Percentiles rank a stretch among this genome's conserved stretches.
These are phyloP conservation scores for Datnioides undecimradiatus DNA, from an alignment of 2,113 vertebrate species.

Conservation along the genomic window DNA sequence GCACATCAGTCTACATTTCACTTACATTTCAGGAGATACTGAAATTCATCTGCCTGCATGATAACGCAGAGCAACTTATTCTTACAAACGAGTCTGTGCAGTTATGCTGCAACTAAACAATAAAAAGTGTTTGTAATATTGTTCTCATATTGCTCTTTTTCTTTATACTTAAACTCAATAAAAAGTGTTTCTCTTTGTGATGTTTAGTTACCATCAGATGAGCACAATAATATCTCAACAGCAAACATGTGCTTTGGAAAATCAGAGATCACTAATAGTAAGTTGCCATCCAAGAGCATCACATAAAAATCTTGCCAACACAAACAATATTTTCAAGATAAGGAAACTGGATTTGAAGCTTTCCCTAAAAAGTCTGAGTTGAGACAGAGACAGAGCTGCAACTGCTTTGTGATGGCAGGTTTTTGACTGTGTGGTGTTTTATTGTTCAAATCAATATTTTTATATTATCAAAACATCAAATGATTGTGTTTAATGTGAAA, in stretches of 20 bases:
- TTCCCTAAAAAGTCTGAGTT: neutral
- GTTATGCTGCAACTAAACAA: neutral
- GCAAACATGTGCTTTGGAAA: no score
- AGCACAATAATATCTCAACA: neutral
- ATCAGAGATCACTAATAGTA: neutral
- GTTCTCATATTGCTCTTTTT: neutral
- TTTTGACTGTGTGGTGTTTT: neutral
- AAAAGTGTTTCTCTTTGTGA: no score
- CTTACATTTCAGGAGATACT: slow-evolving; percentile 24
- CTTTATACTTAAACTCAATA: neutral
- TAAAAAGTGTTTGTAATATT: neutral
- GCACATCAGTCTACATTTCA: slow-evolving; percentile 8
- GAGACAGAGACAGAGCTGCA: neutral
- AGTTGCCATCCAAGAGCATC: neutral
- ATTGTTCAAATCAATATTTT: neutral
- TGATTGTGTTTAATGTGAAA: neutral
- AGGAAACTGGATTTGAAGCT: neutral
- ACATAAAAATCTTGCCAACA: slow-evolving; percentile 4
- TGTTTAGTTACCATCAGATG: neutral
- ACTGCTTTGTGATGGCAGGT: neutral
- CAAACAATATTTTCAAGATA: neutral
- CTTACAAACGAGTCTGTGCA: neutral
- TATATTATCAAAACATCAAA: neutral
- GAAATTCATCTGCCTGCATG: neutral
- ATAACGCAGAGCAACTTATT: neutral